A percentile compares a stretch with the other conserved stretches of the same genome.
These are phyloP conservation scores for Apoda limacodes DNA, from an alignment of 2,888 invertebrate genomes.

Conservation along the genomic window DNA sequence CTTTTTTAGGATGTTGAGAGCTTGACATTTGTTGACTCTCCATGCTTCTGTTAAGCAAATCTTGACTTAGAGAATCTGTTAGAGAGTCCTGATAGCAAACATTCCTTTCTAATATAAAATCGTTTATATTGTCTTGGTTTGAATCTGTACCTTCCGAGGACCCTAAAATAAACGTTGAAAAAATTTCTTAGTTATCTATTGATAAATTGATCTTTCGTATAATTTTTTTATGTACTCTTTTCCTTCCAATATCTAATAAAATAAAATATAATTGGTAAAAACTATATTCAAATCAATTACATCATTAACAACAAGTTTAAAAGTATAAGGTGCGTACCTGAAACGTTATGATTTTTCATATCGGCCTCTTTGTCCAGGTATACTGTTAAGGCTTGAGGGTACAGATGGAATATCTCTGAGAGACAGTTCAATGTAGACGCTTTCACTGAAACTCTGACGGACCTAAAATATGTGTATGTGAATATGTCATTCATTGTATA, in stretches of 20 bases:
- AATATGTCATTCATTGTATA: too few species aligned
- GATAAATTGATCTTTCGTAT: too few species aligned
- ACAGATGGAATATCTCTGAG: constrained; percentile 77
- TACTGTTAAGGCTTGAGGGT: constrained; percentile 79
- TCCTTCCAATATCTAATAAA: too few species aligned
- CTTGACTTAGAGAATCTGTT: constrained; percentile 56
- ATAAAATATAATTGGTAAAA: too few species aligned
- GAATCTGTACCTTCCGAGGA: constrained; percentile 55
- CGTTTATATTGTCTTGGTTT: constrained; percentile 53
- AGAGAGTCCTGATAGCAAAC: constrained; percentile 63
- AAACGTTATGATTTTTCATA: constrained; percentile 45
- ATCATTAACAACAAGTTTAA: too few species aligned
- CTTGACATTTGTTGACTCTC: constrained; percentile 38
- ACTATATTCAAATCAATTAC: too few species aligned
- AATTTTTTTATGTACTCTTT: too few species aligned
- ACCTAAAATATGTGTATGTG: constrained; percentile 34
- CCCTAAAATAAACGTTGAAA: constrained; percentile 33
- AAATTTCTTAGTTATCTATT: neutral
- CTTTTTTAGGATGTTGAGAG: constrained; percentile 27
- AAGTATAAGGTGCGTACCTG: too few species aligned
- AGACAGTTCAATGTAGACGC: constrained; percentile 86
- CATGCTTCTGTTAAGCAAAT: constrained; percentile 43
- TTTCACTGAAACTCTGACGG: constrained; percentile 90
- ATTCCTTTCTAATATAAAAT: constrained; percentile 58
- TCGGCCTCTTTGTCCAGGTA: constrained; percentile 72